Evolutionary conservation across 2,797 vertebrate genomes (phyloP), one percentile per base, ranked within the genome.

Genomic region (Sebastolobus altivelis): DNA sequence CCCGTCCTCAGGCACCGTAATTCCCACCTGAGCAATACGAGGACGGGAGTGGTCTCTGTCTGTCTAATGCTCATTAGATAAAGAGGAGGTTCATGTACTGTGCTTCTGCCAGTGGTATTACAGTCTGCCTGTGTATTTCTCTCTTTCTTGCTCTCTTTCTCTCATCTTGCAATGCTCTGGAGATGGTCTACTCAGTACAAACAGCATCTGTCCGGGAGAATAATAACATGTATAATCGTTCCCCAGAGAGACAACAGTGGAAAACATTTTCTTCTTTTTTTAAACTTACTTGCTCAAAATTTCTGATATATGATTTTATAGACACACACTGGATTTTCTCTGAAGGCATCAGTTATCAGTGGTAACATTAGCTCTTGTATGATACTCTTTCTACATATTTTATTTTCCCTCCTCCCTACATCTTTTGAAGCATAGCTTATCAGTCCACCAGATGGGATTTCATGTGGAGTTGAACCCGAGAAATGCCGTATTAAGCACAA

Each of bases 121-220:
- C 72, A 71, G 62, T 81, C 25, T 68, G 72, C 59, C 59, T 72
- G 25, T 22, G 76, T 78, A 52, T 80, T 73, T 54, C 35, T 82
- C 35, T 72, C 66, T 80, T 62, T 82, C 65, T 81, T 79, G 29
- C 68, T 62, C 22, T 75, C n/a, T 72, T 60, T 79, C 66, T 84
- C 73, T 82, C 69, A 79, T 86, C 69, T 52, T 38, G 40, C 72
- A 87, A 89, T 80, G 77, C 93, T 92, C 93, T 75, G 65, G 92
- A 93, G 94, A 95, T 77, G 55, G 35, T 61, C 68, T 61, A 18
- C 82, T 82, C 80, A 78, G 84, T 83, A 86, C 87, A 93, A 91
- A 90, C 90, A 90, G 88, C 93, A 93, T 93, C 93, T 95, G 94
- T 94, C 90, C 81, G 58, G 66, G 61, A 90, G 75, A 91, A 89